Base-by-base conservation (phyloP, 2,888 invertebrate species). In the Drosophila anomelani region DNA sequence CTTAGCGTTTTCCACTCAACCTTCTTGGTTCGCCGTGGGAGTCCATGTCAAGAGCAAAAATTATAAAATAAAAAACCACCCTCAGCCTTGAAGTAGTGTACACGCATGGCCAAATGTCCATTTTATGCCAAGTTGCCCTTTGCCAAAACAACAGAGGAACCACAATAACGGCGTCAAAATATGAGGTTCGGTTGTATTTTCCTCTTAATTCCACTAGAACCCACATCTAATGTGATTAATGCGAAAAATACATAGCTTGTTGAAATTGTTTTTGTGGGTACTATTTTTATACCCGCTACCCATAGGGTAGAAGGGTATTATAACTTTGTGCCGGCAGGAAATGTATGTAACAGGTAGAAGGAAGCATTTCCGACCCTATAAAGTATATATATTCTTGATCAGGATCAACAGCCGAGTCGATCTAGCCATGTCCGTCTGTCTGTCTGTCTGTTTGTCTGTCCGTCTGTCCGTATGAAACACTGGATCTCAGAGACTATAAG, bases 41-140 rank as follows among this genome's bases (percentile, higher is more conserved):
- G 51, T n/a, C 34, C 44, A 17, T 71, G 73, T 47, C 51, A 20
- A 26, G 51, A 44, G 32, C 44, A 47, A 23, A 39, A 59, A 59
- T 60, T 60, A 41, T 20, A 41, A 72, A 61, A 54, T 44, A 46
- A 38, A 38, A 39, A 51, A 36, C 7, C 34, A 34, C 36, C 29
- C 29, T 15, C 61, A 38, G 26, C 70, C 70, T 70, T 70, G 74
- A 61, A 54, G 74, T 47, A 39, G 53, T 53, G 47, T 43, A 41
- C 73, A 53, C 74, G 74, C 60, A 60, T n/a, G 53, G 36, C 49
- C 20, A 26, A 32, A 68, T 38, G 49, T 70, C 43, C 72, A 49
- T 26, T 43, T 38, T 43, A 10, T 59, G 32, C 51, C 43, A 53
- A 49, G 26, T 43, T 69, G 73, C 61, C 73, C 73, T 70, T 70